Evolutionary conservation across 1,140 invertebrate genomes (phyloP).

Genomic region (Polyergus mexicanus): DNA sequence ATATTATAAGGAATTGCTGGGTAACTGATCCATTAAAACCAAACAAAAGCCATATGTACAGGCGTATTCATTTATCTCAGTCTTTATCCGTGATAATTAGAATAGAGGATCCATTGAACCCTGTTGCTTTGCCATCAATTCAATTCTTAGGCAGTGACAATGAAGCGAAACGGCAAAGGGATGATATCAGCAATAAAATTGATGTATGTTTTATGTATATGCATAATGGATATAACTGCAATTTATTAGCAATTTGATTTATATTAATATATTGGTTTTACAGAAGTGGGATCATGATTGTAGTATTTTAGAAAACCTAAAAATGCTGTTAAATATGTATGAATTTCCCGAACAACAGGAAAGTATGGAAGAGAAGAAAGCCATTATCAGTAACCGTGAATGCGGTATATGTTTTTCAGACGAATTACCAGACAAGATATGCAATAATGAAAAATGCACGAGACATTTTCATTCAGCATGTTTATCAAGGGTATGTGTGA

Average conservation of each 20-base stretch:
- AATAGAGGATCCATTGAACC: slow-evolving; percentile 80
- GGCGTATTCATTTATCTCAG: slow-evolving; percentile 81
- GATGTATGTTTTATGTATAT: slow-evolving; percentile 61
- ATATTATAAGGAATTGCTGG: slow-evolving; percentile 78
- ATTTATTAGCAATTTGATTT: not conserved
- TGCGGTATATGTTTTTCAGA: slow-evolving; percentile 84
- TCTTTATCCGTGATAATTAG: slow-evolving; percentile 81
- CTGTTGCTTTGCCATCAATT: slow-evolving; percentile 78
- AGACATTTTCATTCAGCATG: slow-evolving; percentile 82
- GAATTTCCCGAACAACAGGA: slow-evolving; percentile 77
- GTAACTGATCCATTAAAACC: slow-evolving; percentile 81
- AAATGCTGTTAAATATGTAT: slow-evolving; percentile 76
- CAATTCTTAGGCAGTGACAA: slow-evolving; percentile 82
- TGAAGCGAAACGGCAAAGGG: slow-evolving; percentile 76
- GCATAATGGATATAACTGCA: slow-evolving; percentile 10
- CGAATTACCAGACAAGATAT: slow-evolving; percentile 80
- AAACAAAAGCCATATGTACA: slow-evolving; percentile 81
- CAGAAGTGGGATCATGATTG: slow-evolving; percentile 81
- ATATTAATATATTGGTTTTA: slow-evolving; percentile 58
- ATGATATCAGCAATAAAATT: slow-evolving; percentile 77
- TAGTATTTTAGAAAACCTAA: slow-evolving; percentile 80
- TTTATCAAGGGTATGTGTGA: slow-evolving; percentile 77
- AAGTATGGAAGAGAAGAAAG: slow-evolving; percentile 46
- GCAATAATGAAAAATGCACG: slow-evolving; percentile 82
- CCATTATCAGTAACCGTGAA: slow-evolving; percentile 79